A percentile compares a stretch with the other conserved stretches of the same genome.
These are phyloP conservation scores for Anguilla pacifica DNA, from an alignment of 2,797 vertebrate genomes.

Conservation along the genomic window DNA sequence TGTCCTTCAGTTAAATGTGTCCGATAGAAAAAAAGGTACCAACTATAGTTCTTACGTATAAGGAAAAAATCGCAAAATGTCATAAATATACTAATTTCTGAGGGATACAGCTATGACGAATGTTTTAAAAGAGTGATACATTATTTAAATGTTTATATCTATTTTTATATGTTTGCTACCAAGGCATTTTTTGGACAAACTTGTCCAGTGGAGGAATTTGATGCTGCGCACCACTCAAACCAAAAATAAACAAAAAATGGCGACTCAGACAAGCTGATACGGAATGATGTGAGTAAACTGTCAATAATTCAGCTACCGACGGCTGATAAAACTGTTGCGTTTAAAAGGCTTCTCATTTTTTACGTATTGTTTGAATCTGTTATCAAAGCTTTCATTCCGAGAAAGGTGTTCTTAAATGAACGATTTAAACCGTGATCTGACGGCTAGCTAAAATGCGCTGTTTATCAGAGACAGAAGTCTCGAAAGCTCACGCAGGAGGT, in stretches of 20 bases:
- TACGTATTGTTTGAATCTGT: background rate
- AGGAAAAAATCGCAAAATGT: constrained; percentile 16
- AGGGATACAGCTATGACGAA: background rate
- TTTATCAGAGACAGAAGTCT: constrained; percentile 50
- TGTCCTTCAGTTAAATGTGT: constrained; percentile 51
- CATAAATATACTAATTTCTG: constrained; percentile 23
- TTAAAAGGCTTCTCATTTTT: background rate
- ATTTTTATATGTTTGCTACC: background rate
- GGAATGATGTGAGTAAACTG: background rate
- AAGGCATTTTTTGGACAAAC: background rate
- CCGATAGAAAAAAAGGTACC: constrained; percentile 44
- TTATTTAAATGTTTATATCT: background rate
- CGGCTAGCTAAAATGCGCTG: constrained; percentile 43
- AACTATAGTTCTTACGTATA: constrained; percentile 38
- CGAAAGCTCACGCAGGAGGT: constrained; percentile 58
- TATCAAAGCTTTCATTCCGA: background rate
- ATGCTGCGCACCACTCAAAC: background rate
- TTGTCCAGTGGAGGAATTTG: background rate
- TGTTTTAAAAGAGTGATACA: background rate
- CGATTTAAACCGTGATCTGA: background rate
- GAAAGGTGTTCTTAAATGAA: background rate
- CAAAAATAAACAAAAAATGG: constrained; percentile 22
- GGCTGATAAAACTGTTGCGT: background rate
- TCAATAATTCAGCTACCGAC: background rate
- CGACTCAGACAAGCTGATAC: background rate